These are phyloP conservation scores for Geotrupes spiniger DNA, from an alignment of 2,888 invertebrate species.

Conservation along the genomic window DNA sequence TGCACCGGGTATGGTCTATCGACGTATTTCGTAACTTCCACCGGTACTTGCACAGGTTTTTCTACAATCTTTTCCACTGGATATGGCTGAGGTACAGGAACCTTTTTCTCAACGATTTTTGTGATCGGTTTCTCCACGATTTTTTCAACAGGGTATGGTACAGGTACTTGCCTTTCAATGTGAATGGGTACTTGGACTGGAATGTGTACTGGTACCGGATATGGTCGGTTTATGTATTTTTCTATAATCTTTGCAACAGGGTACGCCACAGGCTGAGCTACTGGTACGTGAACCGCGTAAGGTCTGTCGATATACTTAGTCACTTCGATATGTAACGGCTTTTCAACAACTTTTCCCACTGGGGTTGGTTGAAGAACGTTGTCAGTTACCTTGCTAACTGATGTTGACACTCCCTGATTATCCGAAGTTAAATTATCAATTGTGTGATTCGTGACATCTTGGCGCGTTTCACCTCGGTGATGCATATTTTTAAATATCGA, in stretches of 20 bases:
- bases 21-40: slow-evolving; percentile 53
- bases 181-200: slow-evolving; percentile 34
- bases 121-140: slow-evolving; percentile 60
- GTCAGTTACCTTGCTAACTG: not conserved
- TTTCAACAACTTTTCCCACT: slow-evolving; percentile 44
- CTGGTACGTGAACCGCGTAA: slow-evolving; percentile 37
- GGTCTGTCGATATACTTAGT: slow-evolving; percentile 51
- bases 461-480: too few species aligned
- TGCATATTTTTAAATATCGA: not conserved
- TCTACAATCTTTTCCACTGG: slow-evolving; percentile 52
- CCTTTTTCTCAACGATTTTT: slow-evolving; percentile 39
- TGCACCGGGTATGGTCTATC: slow-evolving; percentile 45
- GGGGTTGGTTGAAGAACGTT: slow-evolving; percentile 41
- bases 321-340: slow-evolving; percentile 49
- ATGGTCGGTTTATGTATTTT: slow-evolving; percentile 44
- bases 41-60: slow-evolving; percentile 51
- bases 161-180: slow-evolving; percentile 33
- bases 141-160: slow-evolving; percentile 57
- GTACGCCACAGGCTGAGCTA: slow-evolving; percentile 49
- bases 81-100: slow-evolving; percentile 50
- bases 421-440: not conserved
- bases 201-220: slow-evolving; percentile 41
- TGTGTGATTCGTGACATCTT: too few species aligned
- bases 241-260: slow-evolving; percentile 56
- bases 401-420: not conserved